These are phyloP conservation scores for Prinia subflava DNA, from an alignment of 2,113 vertebrate genomes.

Conservation along the genomic window DNA sequence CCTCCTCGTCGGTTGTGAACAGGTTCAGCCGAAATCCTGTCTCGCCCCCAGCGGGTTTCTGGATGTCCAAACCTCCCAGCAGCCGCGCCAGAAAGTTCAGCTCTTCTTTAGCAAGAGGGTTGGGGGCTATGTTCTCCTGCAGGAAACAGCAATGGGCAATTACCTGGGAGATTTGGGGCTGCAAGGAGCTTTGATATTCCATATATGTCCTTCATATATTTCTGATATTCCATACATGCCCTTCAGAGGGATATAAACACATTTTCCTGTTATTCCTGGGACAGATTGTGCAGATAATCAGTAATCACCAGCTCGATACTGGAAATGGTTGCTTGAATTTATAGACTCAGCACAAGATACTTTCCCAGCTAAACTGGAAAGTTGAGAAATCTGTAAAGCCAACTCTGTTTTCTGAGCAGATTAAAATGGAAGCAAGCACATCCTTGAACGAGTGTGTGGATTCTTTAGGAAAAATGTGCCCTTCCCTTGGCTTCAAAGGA, in stretches of 20 bases:
- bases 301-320: background rate
- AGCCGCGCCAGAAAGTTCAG: constrained; percentile 91
- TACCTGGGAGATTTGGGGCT: background rate
- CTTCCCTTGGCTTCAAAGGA: background rate
- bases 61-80: constrained; percentile 87
- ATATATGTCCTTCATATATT: background rate
- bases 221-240: background rate
- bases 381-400: background rate
- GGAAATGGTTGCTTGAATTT: background rate
- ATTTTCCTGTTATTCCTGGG: background rate
- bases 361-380: background rate
- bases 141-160: background rate
- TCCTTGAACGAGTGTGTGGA: background rate
- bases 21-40: constrained; percentile 88
- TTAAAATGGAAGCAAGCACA: background rate
- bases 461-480: background rate
- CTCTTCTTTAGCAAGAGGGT: constrained; percentile 95
- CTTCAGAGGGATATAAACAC: background rate
- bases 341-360: background rate
- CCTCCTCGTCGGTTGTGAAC: constrained; percentile 92
- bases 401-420: background rate
- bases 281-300: background rate
- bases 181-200: background rate
- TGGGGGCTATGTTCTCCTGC: constrained; percentile 87
- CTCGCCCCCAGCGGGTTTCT: constrained; percentile 77